Conservation (phyloP, 2,888 invertebrate genomes). For the Ectemnius continuus region DNA sequence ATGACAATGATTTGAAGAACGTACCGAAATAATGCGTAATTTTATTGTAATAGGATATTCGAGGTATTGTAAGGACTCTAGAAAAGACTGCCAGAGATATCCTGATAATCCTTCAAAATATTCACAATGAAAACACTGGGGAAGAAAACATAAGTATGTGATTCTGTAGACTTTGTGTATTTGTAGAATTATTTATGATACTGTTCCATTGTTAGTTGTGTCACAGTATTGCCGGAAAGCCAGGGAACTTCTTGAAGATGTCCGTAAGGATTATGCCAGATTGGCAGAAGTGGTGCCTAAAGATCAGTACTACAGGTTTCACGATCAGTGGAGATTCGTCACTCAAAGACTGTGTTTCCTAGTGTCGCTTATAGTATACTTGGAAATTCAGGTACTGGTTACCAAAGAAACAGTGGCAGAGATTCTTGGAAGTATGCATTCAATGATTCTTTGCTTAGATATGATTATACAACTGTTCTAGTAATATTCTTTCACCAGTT, state of each 20-base stretch:
- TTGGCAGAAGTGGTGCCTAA: slow-evolving; percentile 84
- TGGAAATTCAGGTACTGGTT: slow-evolving; percentile 88
- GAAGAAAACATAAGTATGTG: slow-evolving; percentile 82
- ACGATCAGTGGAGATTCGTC: slow-evolving; percentile 92
- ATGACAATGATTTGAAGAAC: not conserved
- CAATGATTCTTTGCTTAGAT: not conserved
- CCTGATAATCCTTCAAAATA: slow-evolving; percentile 88
- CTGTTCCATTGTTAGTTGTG: slow-evolving; percentile 77
- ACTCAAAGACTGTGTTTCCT: slow-evolving; percentile 90
- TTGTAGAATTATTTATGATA: not conserved
- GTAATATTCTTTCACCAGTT: slow-evolving; percentile 80
- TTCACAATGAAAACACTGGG: slow-evolving; percentile 85
- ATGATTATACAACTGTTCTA: slow-evolving; percentile 14
- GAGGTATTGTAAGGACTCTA: slow-evolving; percentile 85
- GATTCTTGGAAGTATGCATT: slow-evolving; percentile 85
- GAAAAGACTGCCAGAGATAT: slow-evolving; percentile 89
- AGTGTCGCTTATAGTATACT: slow-evolving; percentile 87
- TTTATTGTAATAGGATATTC: slow-evolving; percentile 81
- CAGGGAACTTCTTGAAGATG: slow-evolving; percentile 83
- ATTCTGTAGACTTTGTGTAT: not conserved
- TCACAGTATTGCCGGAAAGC: slow-evolving; percentile 83
- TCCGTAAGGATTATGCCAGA: slow-evolving; percentile 82
- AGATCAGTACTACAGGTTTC: slow-evolving; percentile 91
- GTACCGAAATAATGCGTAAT: not conserved
- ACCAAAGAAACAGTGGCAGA: slow-evolving; percentile 87